Conservation (phyloP, 1,140 invertebrate species). For the Rhyacophila brunnea region DNA sequence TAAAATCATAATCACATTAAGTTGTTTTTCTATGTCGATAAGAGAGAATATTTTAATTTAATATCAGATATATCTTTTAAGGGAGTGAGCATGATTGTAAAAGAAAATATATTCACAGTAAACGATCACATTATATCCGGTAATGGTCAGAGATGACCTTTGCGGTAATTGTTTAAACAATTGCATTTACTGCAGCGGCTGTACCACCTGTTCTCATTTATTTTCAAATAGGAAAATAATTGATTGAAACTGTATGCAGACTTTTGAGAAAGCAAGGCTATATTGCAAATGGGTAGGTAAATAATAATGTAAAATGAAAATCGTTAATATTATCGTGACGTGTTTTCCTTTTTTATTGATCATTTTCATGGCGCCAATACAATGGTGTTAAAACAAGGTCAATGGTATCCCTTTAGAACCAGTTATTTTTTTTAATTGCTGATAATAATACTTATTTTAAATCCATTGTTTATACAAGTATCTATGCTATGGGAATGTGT, state of each 20-base stretch:
- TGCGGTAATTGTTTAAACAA: slow-evolving; percentile 22
- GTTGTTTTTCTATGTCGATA: too few relatives aligned
- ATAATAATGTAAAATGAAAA: slow-evolving; percentile 8
- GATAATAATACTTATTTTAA: too few relatives aligned
- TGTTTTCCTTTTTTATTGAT: slow-evolving; percentile 5
- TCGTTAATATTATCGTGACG: slow-evolving; percentile 8
- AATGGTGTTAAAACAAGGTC: background rate
- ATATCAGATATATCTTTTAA: too few relatives aligned
- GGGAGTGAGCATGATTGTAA: too few relatives aligned
- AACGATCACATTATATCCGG: background rate
- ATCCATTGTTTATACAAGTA: too few relatives aligned
- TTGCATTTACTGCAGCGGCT: slow-evolving; percentile 2
- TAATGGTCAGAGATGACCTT: slow-evolving; percentile 20
- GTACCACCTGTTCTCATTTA: slow-evolving; percentile 3
- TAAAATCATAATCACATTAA: too few relatives aligned
- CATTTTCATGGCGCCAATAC: slow-evolving; percentile 5
- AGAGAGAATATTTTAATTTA: too few relatives aligned
- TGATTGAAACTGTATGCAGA: slow-evolving; percentile 8
- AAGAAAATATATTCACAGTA: too few relatives aligned
- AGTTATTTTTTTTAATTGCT: too few relatives aligned
- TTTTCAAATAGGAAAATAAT: slow-evolving; percentile 28
- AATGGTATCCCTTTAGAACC: too few relatives aligned
- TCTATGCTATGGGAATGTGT: too few relatives aligned
- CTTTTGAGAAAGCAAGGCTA: slow-evolving; percentile 28
- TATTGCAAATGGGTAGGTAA: background rate